phyloP scores from a whole-genome alignment of 2,113 vertebrate species.

The Marmota monax region DNA sequence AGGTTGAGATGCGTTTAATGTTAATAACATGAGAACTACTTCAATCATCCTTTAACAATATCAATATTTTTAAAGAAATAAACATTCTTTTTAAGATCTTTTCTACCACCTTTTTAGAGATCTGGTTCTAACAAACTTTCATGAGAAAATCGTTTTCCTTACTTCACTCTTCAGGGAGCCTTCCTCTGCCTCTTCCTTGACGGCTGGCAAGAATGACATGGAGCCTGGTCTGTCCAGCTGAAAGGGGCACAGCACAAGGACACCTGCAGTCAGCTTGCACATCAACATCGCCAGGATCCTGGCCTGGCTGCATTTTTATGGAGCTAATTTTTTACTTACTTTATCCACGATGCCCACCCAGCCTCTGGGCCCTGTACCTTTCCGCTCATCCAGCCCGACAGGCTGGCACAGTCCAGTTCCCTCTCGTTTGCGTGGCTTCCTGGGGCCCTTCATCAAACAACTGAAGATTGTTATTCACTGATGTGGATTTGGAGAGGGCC shows the following conservation, averaged over 20 bases:
- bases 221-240: constrained; percentile 85
- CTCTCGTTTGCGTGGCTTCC: too few relatives aligned
- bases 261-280: not conserved
- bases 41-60: not conserved
- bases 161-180: constrained; percentile 83
- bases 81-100: constrained; percentile 7
- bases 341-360: not conserved
- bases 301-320: not conserved
- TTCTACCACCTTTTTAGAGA: constrained; percentile 39
- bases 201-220: constrained; percentile 84
- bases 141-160: constrained; percentile 60
- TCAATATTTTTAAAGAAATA: not conserved
- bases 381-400: not conserved
- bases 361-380: not conserved
- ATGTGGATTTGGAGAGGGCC: not conserved
- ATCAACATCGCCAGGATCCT: not conserved
- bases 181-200: constrained; percentile 89
- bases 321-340: constrained; percentile 33
- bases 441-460: not conserved
- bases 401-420: not conserved
- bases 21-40: not conserved
- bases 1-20: not conserved
- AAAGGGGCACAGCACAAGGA: constrained; percentile 64
- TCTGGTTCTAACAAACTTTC: not conserved
- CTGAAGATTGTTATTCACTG: not conserved